Evolutionary conservation across 1,140 invertebrate species (phyloP), one percentile per base, ranked within the genome.

Genomic region (Hylyphantes graminicola): DNA sequence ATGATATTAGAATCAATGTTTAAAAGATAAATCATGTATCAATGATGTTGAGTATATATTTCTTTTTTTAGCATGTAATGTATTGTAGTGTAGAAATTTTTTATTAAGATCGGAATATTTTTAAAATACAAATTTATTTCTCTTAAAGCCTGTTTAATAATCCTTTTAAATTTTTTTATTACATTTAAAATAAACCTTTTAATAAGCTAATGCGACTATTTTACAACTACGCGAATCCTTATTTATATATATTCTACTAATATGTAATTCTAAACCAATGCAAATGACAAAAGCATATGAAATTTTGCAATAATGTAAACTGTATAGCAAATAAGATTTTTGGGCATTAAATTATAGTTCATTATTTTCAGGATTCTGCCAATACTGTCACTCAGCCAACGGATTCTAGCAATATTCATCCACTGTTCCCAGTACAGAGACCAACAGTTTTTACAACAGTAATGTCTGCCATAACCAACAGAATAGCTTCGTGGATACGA

Each of bases 401-500:
- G 2, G 48, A 53, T 65, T n/a, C 75, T 11, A 65, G 6, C 35
- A 83, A 74, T 48, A n/a, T 48, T 11, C 80, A 75, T 57, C 80
- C 80, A 19, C n/a, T 7, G 59, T 83, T 83, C 75, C 80, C 80
- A 57, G 80, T 83, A 5, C 80, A 83, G 54, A 74, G 80, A 67
- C 80, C 80, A 7, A 74, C 53, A 17, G 80, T 35, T 0, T 67
- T 83, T 4, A 74, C 80, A 0, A 83, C 61, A 0, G 8, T 83
- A 2, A 75, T 83, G 77, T 54, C 77, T 5, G 55, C 19, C 12
- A 80, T 80, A 51, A 80, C 77, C 17, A 81, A 81, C 17, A 21
- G 79, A 50, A 73, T 81, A 19, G 67, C 68, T 9, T 63, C 17
- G 13, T 81, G 79, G 79, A 81, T 81, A 73, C 11, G 68, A 53